These are phyloP conservation scores for Anguilla marmorata DNA, from an alignment of 2,797 vertebrate species.

Conservation along the genomic window DNA sequence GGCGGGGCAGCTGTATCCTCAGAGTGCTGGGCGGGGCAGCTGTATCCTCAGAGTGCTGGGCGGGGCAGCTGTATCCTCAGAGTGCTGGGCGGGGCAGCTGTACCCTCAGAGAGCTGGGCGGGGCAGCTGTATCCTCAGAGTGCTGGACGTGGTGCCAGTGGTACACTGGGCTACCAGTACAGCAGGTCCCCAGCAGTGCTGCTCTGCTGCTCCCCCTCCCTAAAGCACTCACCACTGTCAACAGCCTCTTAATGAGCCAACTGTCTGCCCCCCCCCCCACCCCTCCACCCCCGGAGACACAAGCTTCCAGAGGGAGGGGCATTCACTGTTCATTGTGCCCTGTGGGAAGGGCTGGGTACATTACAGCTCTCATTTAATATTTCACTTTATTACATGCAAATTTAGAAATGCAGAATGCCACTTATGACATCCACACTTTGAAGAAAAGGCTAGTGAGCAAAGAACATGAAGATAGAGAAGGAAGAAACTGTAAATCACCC, in stretches of 20 bases:
- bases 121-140: too few relatives aligned
- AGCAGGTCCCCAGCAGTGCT: neutral
- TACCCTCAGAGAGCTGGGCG: too few relatives aligned
- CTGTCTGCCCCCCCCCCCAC: neutral
- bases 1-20: too few relatives aligned
- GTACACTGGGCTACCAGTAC: neutral
- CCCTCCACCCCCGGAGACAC: neutral
- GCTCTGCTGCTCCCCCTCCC: neutral
- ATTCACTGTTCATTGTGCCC: neutral
- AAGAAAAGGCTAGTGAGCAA: neutral
- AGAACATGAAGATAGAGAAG: neutral
- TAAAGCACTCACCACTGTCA: neutral
- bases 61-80: too few relatives aligned
- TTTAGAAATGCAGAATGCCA: neutral
- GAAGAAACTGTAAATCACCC: neutral
- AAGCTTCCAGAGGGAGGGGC: neutral
- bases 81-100: too few relatives aligned
- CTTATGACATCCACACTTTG: neutral
- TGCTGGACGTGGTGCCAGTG: neutral
- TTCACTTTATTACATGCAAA: neutral
- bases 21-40: too few relatives aligned
- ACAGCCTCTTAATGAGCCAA: neutral
- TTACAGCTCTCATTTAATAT: neutral
- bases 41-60: too few relatives aligned
- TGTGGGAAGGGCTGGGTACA: neutral